Percentiles rank a stretch among this genome's conserved stretches.
Evolutionary conservation across 2,797 vertebrate genomes (phyloP).

Genomic region (Hephaestus fuliginosus): DNA sequence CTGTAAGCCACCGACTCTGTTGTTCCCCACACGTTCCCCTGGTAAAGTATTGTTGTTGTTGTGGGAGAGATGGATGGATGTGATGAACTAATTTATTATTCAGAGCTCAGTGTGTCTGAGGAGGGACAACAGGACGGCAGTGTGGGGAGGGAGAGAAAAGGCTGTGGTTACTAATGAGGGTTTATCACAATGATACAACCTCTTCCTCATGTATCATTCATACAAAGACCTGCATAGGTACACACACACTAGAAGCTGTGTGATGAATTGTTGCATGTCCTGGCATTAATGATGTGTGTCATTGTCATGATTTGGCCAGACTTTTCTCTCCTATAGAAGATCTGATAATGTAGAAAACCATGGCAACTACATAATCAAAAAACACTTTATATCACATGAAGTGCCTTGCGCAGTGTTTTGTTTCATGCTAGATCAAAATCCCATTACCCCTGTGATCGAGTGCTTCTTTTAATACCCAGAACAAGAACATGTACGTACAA

Average conservation of each 20-base stretch:
- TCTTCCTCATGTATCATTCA: slow-evolving; percentile 77
- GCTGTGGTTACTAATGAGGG: slow-evolving; percentile 70
- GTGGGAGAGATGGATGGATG: slow-evolving; percentile 52
- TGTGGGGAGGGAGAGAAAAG: slow-evolving; percentile 27
- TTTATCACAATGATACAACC: slow-evolving; percentile 62
- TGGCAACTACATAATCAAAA: neutral
- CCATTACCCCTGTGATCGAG: neutral
- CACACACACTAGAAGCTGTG: slow-evolving; percentile 36
- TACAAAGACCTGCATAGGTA: slow-evolving; percentile 46
- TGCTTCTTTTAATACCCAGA: neutral
- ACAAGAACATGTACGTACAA: slow-evolving; percentile 1
- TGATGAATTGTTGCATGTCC: slow-evolving; percentile 41
- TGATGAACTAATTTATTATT: slow-evolving; percentile 79
- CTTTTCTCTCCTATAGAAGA: neutral
- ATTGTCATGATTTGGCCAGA: neutral
- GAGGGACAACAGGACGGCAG: slow-evolving; percentile 53
- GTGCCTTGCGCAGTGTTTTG: neutral
- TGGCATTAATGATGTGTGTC: slow-evolving; percentile 58
- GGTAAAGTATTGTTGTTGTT: slow-evolving; percentile 51
- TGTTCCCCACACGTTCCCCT: slow-evolving; percentile 14
- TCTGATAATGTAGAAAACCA: neutral
- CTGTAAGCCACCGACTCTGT: slow-evolving; percentile 2
- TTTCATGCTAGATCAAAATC: neutral
- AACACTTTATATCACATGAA: neutral
- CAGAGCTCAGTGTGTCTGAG: slow-evolving; percentile 67